Evolutionary conservation across 1,140 invertebrate species (phyloP), one percentile per base, ranked within the genome.

Genomic region (Bombus turneri): DNA sequence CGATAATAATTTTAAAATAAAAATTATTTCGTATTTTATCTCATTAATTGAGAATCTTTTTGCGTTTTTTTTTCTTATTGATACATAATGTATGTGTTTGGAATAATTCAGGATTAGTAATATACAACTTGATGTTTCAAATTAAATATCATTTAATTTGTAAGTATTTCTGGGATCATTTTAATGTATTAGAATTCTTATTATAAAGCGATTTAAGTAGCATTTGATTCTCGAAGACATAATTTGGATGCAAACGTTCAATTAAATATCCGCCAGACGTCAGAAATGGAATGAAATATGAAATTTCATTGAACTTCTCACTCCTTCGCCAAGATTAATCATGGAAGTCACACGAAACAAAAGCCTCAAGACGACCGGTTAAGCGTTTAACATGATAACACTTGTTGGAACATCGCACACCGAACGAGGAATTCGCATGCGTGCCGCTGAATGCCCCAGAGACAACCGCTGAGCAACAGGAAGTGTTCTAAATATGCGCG

Each of bases 391-490:
- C 75, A 77, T 5, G 72, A 34, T 74, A 47, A 47, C 39, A 43
- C 39, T 59, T 69, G 73, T 77, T 41, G 22, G 39, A 69, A 53
- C 74, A 57, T 78, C 31, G 76, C 53, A 80, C 41, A 59, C 25
- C 39, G 62, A 83, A 77, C 62, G 57, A 68, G 28, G 22, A 66
- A 77, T 34, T 75, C 43, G 28, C 66, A 76, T 34, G 39, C 31
- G 80, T 62, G 68, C 3, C 62, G 83, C 15, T 25, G 83, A 28
- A 72, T 59, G 13, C 10, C 28, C 39, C 53, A 69, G 74, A 59
- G 64, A 28, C 69, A 64, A 59, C 69, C 43, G 39, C 75, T 79
- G 76, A 84, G 83, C 83, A 80, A 84, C 68, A 80, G 76, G 76
- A 84, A 79, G 39, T 71, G 74, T 77, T 77, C 22, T 47, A 75